Conservation (phyloP, 2,113 vertebrate genomes). For the Lontra canadensis region DNA sequence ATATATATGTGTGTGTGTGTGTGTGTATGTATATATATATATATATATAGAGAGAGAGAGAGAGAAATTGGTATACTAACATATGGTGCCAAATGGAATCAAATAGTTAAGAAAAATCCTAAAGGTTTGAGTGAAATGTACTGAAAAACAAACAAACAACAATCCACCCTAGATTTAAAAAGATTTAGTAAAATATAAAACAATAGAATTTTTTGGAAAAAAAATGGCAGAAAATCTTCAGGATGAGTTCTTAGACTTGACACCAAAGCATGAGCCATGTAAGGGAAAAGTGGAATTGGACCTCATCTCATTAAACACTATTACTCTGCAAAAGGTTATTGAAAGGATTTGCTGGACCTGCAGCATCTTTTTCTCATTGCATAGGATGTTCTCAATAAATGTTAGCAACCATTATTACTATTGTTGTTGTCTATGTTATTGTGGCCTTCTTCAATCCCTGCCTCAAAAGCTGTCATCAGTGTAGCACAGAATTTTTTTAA, state of each 20-base stretch:
- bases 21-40: too few relatives aligned
- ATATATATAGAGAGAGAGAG: too few relatives aligned
- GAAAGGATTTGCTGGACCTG: not conserved
- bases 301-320: not conserved
- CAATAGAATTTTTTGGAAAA: not conserved
- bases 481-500: not conserved
- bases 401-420: not conserved
- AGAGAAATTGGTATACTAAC: not conserved
- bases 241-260: not conserved
- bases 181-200: not conserved
- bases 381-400: not conserved
- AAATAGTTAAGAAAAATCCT: not conserved
- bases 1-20: too few relatives aligned
- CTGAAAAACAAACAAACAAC: not conserved
- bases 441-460: not conserved
- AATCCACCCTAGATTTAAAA: not conserved
- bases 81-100: not conserved
- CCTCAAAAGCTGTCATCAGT: not conserved
- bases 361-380: not conserved
- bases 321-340: not conserved
- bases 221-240: not conserved
- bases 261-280: not conserved
- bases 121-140: not conserved
- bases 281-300: not conserved
- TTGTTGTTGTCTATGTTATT: not conserved